Base-by-base conservation (phyloP, 2,888 invertebrate genomes). In the Candidula unifasciata region DNA sequence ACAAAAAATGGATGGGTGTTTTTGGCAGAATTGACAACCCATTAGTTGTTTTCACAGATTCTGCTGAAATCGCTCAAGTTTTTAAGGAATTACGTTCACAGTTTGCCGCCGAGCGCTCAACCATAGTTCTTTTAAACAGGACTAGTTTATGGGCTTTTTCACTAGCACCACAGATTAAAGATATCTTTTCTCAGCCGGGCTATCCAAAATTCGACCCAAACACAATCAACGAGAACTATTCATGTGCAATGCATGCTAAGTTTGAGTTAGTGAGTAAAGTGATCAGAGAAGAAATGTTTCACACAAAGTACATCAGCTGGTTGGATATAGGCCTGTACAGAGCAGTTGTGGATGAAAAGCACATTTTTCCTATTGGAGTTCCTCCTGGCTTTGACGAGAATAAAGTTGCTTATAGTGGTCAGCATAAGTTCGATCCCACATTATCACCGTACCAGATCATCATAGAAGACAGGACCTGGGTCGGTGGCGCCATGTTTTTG, bases 171-270 rank as follows among this genome's bases (percentile, higher is more conserved):
- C 77, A 85, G 79, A 91, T 91, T 21, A 83, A 88, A 30, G 80
- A 85, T 30, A 88, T 92, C 13, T 91, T 88, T 83, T 73, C 77
- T 2, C 89, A 90, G 76, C 88, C 89, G 13, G 88, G 87, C 27
- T 92, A 92, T 80, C 92, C 92, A 10, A 54, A 86, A 33, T 87
- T 87, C 82, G 84, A 87, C n/a, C 92, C 92, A 30, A 92, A 92
- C 80, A 92, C 92, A 2, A 89, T 91, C 10, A 86, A 89, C 24
- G 88, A 90, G 10, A 89, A 89, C 21, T 92, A 92, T 85, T 89
- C 91, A 5, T 91, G 91, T 83, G 89, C 89, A 57, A 92, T 92
- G 92, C 91, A 92, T 86, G 91, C 91, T 24, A 92, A 92, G 84
- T 92, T 91, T 87, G 92, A 92, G 80, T 82, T 92, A 18, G 85